Evolutionary conservation across 35 echinoderm and acorn worm genomes (phyloP), one percentile per base, ranked within the genome.

Genomic region (Heliocidaris tuberculata): DNA sequence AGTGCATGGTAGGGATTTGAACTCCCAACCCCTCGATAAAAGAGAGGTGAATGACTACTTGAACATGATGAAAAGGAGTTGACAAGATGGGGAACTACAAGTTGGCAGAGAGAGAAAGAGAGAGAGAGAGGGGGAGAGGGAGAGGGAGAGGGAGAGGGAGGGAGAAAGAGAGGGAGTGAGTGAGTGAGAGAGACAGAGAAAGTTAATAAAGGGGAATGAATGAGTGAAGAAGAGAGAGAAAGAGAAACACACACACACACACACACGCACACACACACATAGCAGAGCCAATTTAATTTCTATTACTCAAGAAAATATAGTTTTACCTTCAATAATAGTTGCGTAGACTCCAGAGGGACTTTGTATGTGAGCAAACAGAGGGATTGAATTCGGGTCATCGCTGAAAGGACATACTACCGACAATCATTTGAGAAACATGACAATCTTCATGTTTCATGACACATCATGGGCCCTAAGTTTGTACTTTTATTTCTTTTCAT

Each of bases 391-490:
- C 65, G 65, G 65, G 65, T 78, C 65, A 78, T 78, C 21, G 65
- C 2, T 21, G 65, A 78, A 78, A 78, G 65, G 65, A 78, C 65
- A 78, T 78, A 78, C 65, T 17, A 78, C 65, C 65, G 65, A 78
- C 65, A 78, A 78, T 78, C 65, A 78, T 78, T 78, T 78, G 65
- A 78, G 65, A 78, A 78, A 78, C 65, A 78, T 78, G 65, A 78
- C 65, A 78, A 78, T 78, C 65, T 78, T 78, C 65, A 78, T 78
- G 65, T 78, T 78, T 27, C 65, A 78, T 78, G 65, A 19, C 65
- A 78, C 65, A 78, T 78, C 21, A n/a, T n/a, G 65, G 65, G 65
- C 65, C 65, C 65, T 19, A 78, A 78, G 65, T 78, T n/a, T 78
- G 65, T 78, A 78, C 21, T 78, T 78, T 78, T 78, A 19, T 78